Base-by-base conservation (phyloP, 37 sponge, comb jelly and placozoan species). In the Geodia barretti region DNA sequence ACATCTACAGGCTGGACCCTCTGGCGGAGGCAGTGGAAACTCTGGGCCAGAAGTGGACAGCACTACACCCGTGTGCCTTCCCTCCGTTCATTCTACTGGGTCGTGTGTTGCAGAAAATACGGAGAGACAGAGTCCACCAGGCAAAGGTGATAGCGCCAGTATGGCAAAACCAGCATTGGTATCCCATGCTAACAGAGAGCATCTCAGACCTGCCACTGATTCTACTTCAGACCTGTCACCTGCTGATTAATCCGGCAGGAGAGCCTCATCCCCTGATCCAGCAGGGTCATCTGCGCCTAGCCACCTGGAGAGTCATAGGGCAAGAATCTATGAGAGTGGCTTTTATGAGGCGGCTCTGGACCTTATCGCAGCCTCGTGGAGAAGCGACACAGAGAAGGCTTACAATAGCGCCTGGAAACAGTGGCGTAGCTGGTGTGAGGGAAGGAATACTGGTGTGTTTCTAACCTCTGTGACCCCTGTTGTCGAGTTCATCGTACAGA, bases 271-370 rank as follows among this genome's bases (percentile, higher is more conserved):
- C 54, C 54, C 14, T 47, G 54, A 47, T 47, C 54, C 11, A 47
- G 54, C 54, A 47, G 54, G 14, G 54, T 7, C 54, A 14, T 14
- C 54, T 47, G 7, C 54, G 14, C 54, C 14, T 47, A 47, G 54
- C 54, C 14, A 14, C 54, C 54, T 47, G 54, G 54, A 47, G 14
- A 47, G 54, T 81, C n/a, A 72, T 73, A 62, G 73, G 73, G 20
- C 11, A 28, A 47, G 54, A 47, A 47, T 47, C 54, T 17, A 14
- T 47, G 54, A 47, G 54, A 14, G 54, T 17, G 54, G 54, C 7
- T 47, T 47, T 47, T 47, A 7, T 17, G 54, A 47, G 54, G 54
- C 54, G 14, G 54, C 14, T 47, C 54, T 47, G 11, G 64, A 2
- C 0, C 54, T 47, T 14, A 47, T 47, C 14, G 54, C 14, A 47